These are phyloP conservation scores for Tonatia bakeri DNA, from an alignment of 2,113 vertebrate genomes.

Conservation along the genomic window DNA sequence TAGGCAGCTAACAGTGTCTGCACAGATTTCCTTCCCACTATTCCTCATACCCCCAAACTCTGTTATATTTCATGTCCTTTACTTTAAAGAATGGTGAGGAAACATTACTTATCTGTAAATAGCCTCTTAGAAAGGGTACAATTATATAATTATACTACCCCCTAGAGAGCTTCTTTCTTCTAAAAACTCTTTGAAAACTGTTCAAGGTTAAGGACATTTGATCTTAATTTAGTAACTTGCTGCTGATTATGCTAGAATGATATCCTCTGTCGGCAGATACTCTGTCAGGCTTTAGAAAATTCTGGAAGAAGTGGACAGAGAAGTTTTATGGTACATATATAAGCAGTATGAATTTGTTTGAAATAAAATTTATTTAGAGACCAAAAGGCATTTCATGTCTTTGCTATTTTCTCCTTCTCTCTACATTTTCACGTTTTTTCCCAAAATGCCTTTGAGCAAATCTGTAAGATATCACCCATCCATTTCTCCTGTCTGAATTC, in stretches of 20 bases:
- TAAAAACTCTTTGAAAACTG: slow-evolving; percentile 61
- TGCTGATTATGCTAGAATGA: slow-evolving; percentile 52
- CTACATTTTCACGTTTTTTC: neutral
- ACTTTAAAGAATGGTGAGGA: slow-evolving; percentile 5
- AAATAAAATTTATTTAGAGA: neutral
- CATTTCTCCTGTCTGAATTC: neutral
- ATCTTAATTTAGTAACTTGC: slow-evolving; percentile 65
- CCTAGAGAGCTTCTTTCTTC: slow-evolving; percentile 40
- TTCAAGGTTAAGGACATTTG: slow-evolving; percentile 60
- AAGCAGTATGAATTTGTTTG: neutral
- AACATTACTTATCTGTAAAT: slow-evolving; percentile 50
- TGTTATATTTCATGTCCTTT: slow-evolving; percentile 25
- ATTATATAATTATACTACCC: slow-evolving; percentile 58
- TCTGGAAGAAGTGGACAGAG: slow-evolving; percentile 29
- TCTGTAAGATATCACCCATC: neutral
- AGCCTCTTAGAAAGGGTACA: slow-evolving; percentile 36
- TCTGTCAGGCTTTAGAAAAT: slow-evolving; percentile 7
- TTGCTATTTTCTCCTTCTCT: neutral
- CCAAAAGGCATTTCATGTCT: neutral
- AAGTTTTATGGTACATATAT: neutral
- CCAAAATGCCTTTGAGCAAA: neutral
- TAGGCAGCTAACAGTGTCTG: neutral
- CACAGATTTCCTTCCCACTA: neutral
- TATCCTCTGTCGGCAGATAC: slow-evolving; percentile 33
- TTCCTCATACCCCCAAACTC: neutral